Evolutionary conservation across 2,888 invertebrate genomes (phyloP), one percentile per base, ranked within the genome.

Genomic region (Pachycephus smyrnensis): DNA sequence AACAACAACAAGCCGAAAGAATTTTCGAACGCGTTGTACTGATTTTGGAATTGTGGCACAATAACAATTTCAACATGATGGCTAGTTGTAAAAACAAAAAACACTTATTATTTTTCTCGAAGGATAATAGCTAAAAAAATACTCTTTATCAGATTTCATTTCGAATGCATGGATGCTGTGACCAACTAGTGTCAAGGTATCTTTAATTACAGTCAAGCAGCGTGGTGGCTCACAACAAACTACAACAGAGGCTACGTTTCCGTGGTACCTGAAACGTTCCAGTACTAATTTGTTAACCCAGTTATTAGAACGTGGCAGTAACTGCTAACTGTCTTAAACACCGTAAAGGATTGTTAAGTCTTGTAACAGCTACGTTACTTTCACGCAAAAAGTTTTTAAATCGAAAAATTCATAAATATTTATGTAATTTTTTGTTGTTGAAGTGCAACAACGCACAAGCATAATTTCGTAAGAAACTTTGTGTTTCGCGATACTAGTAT

Each of bases 1-100:
- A 75, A 73, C 73, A 74, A 55, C 73, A 73, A 74, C 12, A 74
- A 68, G 68, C 71, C 71, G 11, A 71, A 31, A 71, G 23, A 71
- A 4, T 11, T 30, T 31, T 71, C 15, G 11, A 3, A 71, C 23
- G 11, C 4, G 11, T 3, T 71, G 33, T 31, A 71, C 71, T 31
- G 12, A 30, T 71, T 11, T 23, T 32, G 11, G 15, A 71, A 33
- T 71, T 71, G 2, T 23, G 9, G 9, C 9, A 55, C 40, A 40
- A 40, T 55, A 55, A 9, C 0, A 55, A 23, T 55, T 9, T 55
- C 9, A 0, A 55, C 23, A 55, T 23, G 15, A 55, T 9, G 9
- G 0, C 9, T 4, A 55, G 23, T 55, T 23, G 23, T 2, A 9
- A 23, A 23, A 40, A 55, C n/a, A 12, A 15, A 2, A 55, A 55